A percentile compares a stretch with the other conserved stretches of the same genome.
These are phyloP conservation scores for Harpagifer antarcticus DNA, from an alignment of 2,797 vertebrate species.

Conservation along the genomic window DNA sequence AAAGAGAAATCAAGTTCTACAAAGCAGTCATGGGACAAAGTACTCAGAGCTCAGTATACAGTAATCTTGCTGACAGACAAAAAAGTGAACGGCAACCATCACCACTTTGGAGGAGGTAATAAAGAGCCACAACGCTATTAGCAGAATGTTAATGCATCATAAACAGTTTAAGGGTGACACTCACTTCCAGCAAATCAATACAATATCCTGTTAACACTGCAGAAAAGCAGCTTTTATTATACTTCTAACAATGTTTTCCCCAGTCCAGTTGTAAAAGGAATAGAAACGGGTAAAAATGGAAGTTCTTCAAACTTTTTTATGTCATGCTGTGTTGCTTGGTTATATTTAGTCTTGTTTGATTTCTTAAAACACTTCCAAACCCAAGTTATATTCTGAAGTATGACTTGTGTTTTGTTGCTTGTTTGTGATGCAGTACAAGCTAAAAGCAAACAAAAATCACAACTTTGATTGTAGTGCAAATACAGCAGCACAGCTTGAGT, in stretches of 20 bases:
- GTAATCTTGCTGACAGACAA: no score
- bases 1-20: neutral
- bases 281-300: neutral
- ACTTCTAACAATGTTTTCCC: no score
- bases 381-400: neutral
- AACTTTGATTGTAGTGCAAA: slow-evolving; percentile 16
- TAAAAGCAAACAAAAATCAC: neutral
- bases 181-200: no score
- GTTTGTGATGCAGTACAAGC: neutral
- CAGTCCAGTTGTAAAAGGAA: neutral
- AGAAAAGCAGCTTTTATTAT: no score
- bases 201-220: neutral
- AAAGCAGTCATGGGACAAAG: neutral
- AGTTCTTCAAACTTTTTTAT: no score
- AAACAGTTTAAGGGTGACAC: no score
- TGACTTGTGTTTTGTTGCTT: neutral
- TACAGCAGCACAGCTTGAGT: slow-evolving; percentile 26
- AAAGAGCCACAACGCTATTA: neutral
- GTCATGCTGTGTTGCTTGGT: neutral
- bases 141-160: neutral
- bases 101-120: no score
- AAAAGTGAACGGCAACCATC: no score
- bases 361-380: neutral
- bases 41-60: no score
- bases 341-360: no score